Conservation (phyloP, 2,888 invertebrate genomes). For the Leucoma salicis region DNA sequence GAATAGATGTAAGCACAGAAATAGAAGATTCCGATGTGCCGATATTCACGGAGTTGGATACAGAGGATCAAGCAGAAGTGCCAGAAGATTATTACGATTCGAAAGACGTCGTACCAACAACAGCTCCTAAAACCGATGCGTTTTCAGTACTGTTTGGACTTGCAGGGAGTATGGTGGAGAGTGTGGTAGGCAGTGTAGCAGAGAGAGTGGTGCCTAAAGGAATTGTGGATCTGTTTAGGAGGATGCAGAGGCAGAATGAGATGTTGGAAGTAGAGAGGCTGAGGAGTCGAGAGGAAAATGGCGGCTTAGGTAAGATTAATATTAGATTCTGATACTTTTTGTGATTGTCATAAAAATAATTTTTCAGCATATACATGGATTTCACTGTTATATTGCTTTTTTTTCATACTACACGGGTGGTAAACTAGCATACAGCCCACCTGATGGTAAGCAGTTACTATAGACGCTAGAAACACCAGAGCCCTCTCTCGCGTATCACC, state of each 20-base stretch:
- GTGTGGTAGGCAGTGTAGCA: conserved; percentile 70
- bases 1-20: conserved; percentile 34
- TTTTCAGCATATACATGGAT: too few species aligned
- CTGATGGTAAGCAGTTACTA: too few species aligned
- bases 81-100: conserved; percentile 75
- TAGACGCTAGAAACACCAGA: too few species aligned
- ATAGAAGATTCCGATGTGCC: conserved; percentile 50
- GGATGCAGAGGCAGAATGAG: conserved; percentile 74
- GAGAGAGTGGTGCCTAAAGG: conserved; percentile 73
- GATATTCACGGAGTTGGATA: conserved; percentile 63
- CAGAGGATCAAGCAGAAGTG: conserved; percentile 54
- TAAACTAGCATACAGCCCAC: too few species aligned
- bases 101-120: conserved; percentile 68
- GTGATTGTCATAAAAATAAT: too few species aligned
- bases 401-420: too few species aligned
- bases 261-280: conserved; percentile 70
- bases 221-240: conserved; percentile 65
- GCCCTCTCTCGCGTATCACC: too few species aligned
- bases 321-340: too few species aligned
- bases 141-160: conserved; percentile 70
- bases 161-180: conserved; percentile 73
- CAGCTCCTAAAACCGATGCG: conserved; percentile 68
- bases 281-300: conserved; percentile 75
- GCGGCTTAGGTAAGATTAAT: conserved; percentile 65
- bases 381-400: too few species aligned